phyloP scores from a whole-genome alignment of 2,797 vertebrate genomes.

The Clarias platycephalus region DNA sequence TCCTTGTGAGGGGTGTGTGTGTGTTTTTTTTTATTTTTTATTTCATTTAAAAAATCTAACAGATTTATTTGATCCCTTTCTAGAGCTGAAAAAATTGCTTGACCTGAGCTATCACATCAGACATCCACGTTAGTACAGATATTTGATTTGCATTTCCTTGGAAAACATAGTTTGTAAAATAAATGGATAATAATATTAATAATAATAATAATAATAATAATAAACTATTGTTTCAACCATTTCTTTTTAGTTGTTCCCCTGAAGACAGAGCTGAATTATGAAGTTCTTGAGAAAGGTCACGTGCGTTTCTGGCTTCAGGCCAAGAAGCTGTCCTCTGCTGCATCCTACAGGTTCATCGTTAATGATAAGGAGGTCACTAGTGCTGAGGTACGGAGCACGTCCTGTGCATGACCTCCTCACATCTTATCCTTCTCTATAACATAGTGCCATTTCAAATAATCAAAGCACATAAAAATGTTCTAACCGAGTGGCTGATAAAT shows the following conservation, averaged over 20 bases:
- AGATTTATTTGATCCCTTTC: conserved; percentile 31
- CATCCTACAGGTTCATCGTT: conserved; percentile 86
- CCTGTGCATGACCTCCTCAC: not conserved
- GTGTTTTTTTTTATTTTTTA: not conserved
- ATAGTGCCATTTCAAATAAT: not conserved
- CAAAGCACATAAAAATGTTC: not conserved
- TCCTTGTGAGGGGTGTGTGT: not conserved
- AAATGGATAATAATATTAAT: too few relatives aligned
- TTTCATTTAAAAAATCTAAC: not conserved
- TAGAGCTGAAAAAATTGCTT: conserved; percentile 88
- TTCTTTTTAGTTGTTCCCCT: conserved; percentile 83
- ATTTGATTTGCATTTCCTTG: not conserved
- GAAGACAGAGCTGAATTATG: conserved; percentile 90
- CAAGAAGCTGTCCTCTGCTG: conserved; percentile 80
- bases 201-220: too few relatives aligned
- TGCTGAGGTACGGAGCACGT: conserved; percentile 76
- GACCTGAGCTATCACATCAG: conserved; percentile 89
- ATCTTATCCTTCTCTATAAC: not conserved
- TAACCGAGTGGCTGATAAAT: not conserved
- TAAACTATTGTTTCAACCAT: too few relatives aligned
- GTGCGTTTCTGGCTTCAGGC: conserved; percentile 97
- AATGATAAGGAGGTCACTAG: conserved; percentile 88
- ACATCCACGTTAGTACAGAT: conserved; percentile 84
- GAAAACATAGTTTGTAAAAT: not conserved
- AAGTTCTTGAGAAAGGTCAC: conserved; percentile 89